phyloP scores from a whole-genome alignment of 2,113 vertebrate genomes.

The Chaetura pelagica region DNA sequence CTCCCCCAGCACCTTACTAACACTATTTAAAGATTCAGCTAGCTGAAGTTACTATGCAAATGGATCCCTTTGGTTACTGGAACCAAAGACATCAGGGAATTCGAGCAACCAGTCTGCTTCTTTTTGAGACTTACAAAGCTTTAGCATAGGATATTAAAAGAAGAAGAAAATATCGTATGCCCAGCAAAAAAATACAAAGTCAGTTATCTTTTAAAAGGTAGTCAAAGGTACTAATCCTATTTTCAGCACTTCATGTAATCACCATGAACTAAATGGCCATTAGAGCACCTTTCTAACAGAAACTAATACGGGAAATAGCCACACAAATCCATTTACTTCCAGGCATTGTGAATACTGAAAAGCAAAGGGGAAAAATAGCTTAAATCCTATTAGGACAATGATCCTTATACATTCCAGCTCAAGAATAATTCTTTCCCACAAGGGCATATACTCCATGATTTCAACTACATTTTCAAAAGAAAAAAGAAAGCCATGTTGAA shows the following conservation, averaged over 20 bases:
- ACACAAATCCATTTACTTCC: neutral
- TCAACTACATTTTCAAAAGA: neutral
- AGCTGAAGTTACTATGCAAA: neutral
- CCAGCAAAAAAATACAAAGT: neutral
- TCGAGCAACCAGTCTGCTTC: neutral
- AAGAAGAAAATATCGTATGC: neutral
- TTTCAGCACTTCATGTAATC: conserved; percentile 32
- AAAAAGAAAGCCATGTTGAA: neutral
- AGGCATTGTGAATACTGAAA: conserved; percentile 3
- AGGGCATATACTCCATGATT: neutral
- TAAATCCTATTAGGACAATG: conserved; percentile 54
- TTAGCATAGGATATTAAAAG: neutral
- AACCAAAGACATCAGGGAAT: neutral
- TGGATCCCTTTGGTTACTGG: neutral
- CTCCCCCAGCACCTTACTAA: neutral
- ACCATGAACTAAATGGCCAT: conserved; percentile 1
- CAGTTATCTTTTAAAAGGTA: neutral
- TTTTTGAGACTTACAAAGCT: neutral
- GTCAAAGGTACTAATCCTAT: conserved; percentile 41
- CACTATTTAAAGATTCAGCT: neutral
- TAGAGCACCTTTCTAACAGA: conserved; percentile 24
- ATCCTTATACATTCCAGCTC: conserved; percentile 27
- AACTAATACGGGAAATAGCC: conserved; percentile 8
- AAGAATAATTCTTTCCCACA: conserved; percentile 61
- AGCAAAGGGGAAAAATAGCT: neutral